Base-by-base conservation (phyloP, 2,888 invertebrate genomes). In the Luffia ferchaultella region DNA sequence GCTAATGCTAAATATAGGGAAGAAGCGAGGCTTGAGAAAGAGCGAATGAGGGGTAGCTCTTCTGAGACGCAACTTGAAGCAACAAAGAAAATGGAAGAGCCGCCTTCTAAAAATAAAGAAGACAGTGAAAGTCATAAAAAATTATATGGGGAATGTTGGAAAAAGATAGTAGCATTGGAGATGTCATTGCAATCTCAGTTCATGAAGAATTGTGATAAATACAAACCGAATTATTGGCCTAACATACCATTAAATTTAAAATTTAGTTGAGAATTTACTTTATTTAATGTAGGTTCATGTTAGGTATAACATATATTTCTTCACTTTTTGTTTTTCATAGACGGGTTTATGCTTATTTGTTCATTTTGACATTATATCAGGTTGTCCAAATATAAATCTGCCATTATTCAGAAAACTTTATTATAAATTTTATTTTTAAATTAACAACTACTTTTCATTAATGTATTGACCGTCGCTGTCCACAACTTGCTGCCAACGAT, bases 161-260 rank as follows among this genome's bases (percentile, higher is more conserved):
- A 88, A 18, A 87, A 82, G 65, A 88, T 93, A 60, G 85, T 88
- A 55, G 91, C 90, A 1, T 87, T 92, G 85, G 93, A 93, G 78
- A 89, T 89, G 54, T 88, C 89, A 0, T 64, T 92, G 54, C 87
- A 90, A 55, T 82, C 90, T 50, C 86, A 87, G 44, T 90, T 87
- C 68, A 88, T 93, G 53, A 73, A 85, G 54, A 83, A 86, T 55
- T 73, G 83, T 60, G 90, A 91, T 60, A 78, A 75, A 53, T 67
- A 79, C 2, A 88, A 89, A 57, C 89, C 91, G 2, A 73, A 77
- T 45, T 83, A 87, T 55, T 93, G 93, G 93, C 93, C 93, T 0
- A 88, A 88, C 60, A 86, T 91, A 67, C 90, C 91, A 2, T 73
- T 91, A 2, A 88, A 86, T 74, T 83, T 58, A 71, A 65, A 53